Conservation (phyloP, 1,140 invertebrate genomes). For the Orius insidiosus region DNA sequence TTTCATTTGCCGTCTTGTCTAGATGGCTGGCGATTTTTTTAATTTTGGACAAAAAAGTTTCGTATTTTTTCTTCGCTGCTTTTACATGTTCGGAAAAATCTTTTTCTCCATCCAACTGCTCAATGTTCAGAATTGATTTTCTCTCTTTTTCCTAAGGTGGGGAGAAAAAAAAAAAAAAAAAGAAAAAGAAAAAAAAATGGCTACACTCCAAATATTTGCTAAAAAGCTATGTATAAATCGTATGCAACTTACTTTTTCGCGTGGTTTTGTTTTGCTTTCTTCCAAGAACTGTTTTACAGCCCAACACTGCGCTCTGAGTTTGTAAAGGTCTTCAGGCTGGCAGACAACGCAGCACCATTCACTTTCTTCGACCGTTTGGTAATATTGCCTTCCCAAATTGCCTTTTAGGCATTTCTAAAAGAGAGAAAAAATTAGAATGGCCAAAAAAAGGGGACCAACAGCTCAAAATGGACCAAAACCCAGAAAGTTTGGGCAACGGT, state of each 20-base stretch:
- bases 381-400: slow-evolving; percentile 45
- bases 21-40: no score
- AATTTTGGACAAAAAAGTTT: no score
- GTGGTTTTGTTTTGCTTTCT: slow-evolving; percentile 14
- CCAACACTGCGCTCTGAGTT: slow-evolving; percentile 42
- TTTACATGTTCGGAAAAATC: no score
- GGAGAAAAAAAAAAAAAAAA: no score
- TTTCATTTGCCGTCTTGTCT: no score
- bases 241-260: slow-evolving; percentile 8
- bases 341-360: slow-evolving; percentile 77
- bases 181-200: no score
- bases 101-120: background rate
- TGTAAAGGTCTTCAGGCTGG: slow-evolving; percentile 46
- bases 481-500: no score
- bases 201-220: background rate
- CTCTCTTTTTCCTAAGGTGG: background rate
- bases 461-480: no score
- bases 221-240: no score
- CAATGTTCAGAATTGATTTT: background rate
- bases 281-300: slow-evolving; percentile 31
- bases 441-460: no score
- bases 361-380: slow-evolving; percentile 26
- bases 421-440: background rate
- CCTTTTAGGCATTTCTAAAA: slow-evolving; percentile 58
- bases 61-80: no score